phyloP scores from a whole-genome alignment of 1,140 invertebrate genomes.

The Stratiolaelaps scimitus region DNA sequence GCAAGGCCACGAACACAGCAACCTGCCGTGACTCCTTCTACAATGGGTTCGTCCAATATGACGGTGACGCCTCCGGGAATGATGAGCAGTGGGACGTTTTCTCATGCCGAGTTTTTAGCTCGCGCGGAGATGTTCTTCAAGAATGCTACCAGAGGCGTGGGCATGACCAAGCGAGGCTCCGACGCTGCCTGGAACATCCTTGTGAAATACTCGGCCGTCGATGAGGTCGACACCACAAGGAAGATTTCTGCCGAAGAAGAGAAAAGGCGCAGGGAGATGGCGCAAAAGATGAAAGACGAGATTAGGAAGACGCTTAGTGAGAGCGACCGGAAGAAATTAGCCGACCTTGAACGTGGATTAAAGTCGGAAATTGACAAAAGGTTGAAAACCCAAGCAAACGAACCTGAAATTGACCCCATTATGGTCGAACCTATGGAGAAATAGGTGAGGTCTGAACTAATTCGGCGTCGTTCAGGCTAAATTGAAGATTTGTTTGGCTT shows the following conservation, averaged over 20 bases:
- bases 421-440: too few species aligned
- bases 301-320: constrained; percentile 10
- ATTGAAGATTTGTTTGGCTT: too few species aligned
- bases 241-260: constrained; percentile 13
- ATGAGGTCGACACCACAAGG: background rate
- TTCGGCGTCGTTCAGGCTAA: too few species aligned
- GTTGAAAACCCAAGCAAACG: background rate
- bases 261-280: constrained; percentile 1
- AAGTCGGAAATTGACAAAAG: constrained; percentile 21
- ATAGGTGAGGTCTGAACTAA: too few species aligned
- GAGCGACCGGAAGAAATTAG: background rate
- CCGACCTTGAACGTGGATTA: constrained; percentile 12
- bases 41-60: too few species aligned
- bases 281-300: constrained; percentile 12
- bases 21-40: too few species aligned
- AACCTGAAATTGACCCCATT: too few species aligned
- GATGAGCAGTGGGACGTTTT: too few species aligned
- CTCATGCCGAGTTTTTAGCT: background rate
- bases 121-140: constrained; percentile 14
- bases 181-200: constrained; percentile 24
- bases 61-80: too few species aligned
- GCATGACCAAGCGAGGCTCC: constrained; percentile 5
- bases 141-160: background rate
- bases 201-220: constrained; percentile 20
- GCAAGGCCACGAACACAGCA: too few species aligned